Evolutionary conservation across 2,888 invertebrate species (phyloP).

Genomic region (Clunio marinus): DNA sequence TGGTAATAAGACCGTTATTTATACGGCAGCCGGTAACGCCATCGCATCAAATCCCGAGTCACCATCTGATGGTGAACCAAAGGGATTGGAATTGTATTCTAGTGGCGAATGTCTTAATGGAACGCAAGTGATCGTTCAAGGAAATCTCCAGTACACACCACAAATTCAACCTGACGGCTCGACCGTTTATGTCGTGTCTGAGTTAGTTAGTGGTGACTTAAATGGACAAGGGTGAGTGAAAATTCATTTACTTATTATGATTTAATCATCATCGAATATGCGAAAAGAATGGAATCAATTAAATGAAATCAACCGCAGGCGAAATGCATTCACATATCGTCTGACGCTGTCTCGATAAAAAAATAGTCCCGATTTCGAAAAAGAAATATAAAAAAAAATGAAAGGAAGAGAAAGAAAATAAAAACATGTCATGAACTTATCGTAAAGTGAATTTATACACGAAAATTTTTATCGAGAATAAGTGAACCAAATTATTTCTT

Average conservation of each 20-base stretch:
- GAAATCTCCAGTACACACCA: conserved; percentile 50
- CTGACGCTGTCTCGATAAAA: no score
- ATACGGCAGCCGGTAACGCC: conserved; percentile 61
- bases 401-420: conserved; percentile 9
- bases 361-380: background rate
- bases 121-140: conserved; percentile 50
- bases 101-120: conserved; percentile 49
- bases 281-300: background rate
- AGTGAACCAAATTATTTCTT: background rate
- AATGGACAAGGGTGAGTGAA: conserved; percentile 32
- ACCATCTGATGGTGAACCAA: conserved; percentile 56
- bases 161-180: conserved; percentile 45
- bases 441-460: no score
- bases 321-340: background rate
- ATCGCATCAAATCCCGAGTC: conserved; percentile 21
- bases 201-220: conserved; percentile 36
- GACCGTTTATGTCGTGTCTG: conserved; percentile 50
- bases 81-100: conserved; percentile 61
- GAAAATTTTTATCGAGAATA: no score
- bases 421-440: conserved; percentile 21
- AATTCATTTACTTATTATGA: conserved; percentile 13
- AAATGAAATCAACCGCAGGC: no score
- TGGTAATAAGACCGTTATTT: conserved; percentile 78
- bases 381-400: background rate
- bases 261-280: background rate